Base-by-base conservation (phyloP, 2,888 invertebrate species). In the Erebia ligea region DNA sequence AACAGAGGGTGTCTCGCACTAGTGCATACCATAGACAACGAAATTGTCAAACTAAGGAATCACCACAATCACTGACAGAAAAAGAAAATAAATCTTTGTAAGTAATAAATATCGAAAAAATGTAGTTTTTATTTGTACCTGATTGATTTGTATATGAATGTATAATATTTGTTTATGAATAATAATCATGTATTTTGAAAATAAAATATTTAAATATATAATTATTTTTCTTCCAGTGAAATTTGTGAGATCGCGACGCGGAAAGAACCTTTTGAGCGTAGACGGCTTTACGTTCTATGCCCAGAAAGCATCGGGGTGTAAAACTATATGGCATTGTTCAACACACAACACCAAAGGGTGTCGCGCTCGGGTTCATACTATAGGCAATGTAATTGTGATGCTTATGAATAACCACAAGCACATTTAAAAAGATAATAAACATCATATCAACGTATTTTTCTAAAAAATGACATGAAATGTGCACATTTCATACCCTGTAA, bases 21-120 rank as follows among this genome's bases (percentile, higher is more conserved):
- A 0, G 70, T 83, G 0, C 77, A 80, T 40, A 85, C 84, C 0
- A 52, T 78, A 2, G 80, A 73, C 48, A 75, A 79, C n/a, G 45
- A 74, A 19, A 76, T 85, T 8, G 64, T 83, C 0, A 80, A 75
- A 68, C 64, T 83, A 0, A 80, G 78, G 13, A 83, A 83, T 56
- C 40, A 70, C 0, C 76, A 76, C n/a, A 74, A 73, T 48, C 76
- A 76, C 54, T 48, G 15, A 45, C 56, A 11, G 13, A 45, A 21
- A 57, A 8, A 54, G 15, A 5, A 50, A 58, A 25, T 10, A 58
- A 25, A 57, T 34, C 34, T 34, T 34, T 6, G 34, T 6, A 34
- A 34, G 34, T 6, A 34, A 34, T 34, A 34, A 25, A 3, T 25
- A 25, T 0, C 5, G 6, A 34, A 34, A 6, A 34, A 34, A 34